Conservation (phyloP, 2,888 invertebrate species). For the Horisme vitalbata region DNA sequence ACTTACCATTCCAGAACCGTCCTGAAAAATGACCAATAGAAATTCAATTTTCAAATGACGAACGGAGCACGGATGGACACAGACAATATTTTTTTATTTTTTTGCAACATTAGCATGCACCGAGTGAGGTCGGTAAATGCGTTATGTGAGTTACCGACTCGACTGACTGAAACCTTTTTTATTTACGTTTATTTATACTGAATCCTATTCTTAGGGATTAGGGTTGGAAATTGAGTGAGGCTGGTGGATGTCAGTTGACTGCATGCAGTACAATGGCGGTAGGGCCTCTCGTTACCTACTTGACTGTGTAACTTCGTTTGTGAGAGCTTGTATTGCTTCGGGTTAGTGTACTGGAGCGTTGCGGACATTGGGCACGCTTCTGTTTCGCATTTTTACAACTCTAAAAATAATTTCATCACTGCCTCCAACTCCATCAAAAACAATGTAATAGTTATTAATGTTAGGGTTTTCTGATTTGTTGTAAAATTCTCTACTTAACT, state of each 20-base stretch:
- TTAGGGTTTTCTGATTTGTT: too few species aligned
- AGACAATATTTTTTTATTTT: constrained; percentile 46
- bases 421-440: too few species aligned
- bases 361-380: constrained; percentile 21
- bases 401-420: too few species aligned
- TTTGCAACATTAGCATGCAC: constrained; percentile 68
- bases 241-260: constrained; percentile 16
- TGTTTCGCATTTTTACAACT: too few species aligned
- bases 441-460: too few species aligned
- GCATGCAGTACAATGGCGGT: constrained; percentile 54
- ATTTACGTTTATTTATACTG: not conserved
- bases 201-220: constrained; percentile 2
- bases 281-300: constrained; percentile 79
- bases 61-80: constrained; percentile 42
- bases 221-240: constrained; percentile 12
- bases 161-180: constrained; percentile 15
- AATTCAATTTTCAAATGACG: constrained; percentile 55
- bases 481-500: too few species aligned
- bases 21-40: constrained; percentile 41
- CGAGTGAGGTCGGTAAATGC: constrained; percentile 64
- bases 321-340: constrained; percentile 53
- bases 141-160: constrained; percentile 53
- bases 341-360: constrained; percentile 31
- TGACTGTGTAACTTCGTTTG: constrained; percentile 82
- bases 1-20: constrained; percentile 4